Base-by-base conservation (phyloP, 2,888 invertebrate species). In the Aphodius sticticus region DNA sequence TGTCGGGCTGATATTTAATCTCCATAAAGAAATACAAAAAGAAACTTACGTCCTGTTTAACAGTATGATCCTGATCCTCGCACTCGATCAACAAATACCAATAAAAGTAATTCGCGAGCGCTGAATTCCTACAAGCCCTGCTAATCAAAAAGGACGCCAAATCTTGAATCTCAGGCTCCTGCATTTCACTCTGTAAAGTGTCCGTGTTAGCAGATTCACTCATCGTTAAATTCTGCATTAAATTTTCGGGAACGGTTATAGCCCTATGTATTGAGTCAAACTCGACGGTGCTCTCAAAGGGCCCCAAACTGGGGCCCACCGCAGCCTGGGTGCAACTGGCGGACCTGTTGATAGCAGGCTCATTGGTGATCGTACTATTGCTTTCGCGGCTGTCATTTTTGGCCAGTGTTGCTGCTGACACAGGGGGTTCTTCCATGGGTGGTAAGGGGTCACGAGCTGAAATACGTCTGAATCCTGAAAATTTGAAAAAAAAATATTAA, bases 81-180 rank as follows among this genome's bases (percentile, higher is more conserved):
- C 97, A 97, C 90, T 99, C 99, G 81, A 98, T 96, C 80, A 95
- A 92, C 83, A 98, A 91, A 90, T 97, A 97, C 99, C 99, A 99
- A 90, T 97, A 99, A 84, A 99, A 94, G 89, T 99, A 99, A 91
- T 99, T 99, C 76, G 98, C 98, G 74, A 99, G 90, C 15, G 93
- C 95, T 76, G 95, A 93, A 91, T 99, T 98, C 86, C 93, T 93
- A 88, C 96, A 96, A 0, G 99, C 97, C 78, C 98, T 92, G 77
- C 93, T 92, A 83, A 99, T 97, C 14, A 99, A 92, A 91, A 99
- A 99, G 77, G 96, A 94, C 0, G 97, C 96, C 76, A 99, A 91
- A 90, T 97, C 96, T 26, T 91, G 90, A 0, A 89, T 88, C 26
- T 92, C 90, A 6, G 90, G 90, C 16, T 87, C 86, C 74, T 86